Evolutionary conservation across 2,888 invertebrate species (phyloP).

Genomic region (Rhopalosiphum nymphaeae): DNA sequence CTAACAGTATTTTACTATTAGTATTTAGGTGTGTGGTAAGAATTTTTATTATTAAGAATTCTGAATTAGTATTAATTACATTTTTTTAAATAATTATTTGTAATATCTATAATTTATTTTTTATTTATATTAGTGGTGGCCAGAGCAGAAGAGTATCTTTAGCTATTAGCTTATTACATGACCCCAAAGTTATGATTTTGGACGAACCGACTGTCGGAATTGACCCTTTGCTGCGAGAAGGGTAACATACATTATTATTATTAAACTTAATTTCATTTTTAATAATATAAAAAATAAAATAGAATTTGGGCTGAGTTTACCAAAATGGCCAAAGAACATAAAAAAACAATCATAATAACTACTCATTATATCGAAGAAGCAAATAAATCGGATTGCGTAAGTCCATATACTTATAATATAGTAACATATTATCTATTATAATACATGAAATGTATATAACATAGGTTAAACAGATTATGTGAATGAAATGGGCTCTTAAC

Average conservation of each 20-base stretch:
- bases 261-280: not conserved
- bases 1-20: not conserved
- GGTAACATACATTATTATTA: conserved; percentile 67
- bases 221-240: conserved; percentile 71
- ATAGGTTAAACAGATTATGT: not conserved
- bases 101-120: not conserved
- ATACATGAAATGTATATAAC: not conserved
- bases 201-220: conserved; percentile 72
- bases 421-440: not conserved
- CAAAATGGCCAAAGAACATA: conserved; percentile 65
- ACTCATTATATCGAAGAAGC: conserved; percentile 69
- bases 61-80: not conserved
- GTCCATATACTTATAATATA: not conserved
- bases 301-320: conserved; percentile 68
- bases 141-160: conserved; percentile 73
- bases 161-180: conserved; percentile 73
- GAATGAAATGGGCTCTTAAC: not conserved
- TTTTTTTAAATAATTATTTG: not conserved
- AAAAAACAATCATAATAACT: conserved; percentile 68
- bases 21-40: not conserved
- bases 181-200: conserved; percentile 72
- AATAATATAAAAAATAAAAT: not conserved
- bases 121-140: conserved; percentile 71
- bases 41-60: not conserved
- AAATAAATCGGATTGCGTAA: conserved; percentile 52